Base-by-base conservation (phyloP, 2,113 vertebrate genomes). In the Orientallactaga bullata region DNA sequence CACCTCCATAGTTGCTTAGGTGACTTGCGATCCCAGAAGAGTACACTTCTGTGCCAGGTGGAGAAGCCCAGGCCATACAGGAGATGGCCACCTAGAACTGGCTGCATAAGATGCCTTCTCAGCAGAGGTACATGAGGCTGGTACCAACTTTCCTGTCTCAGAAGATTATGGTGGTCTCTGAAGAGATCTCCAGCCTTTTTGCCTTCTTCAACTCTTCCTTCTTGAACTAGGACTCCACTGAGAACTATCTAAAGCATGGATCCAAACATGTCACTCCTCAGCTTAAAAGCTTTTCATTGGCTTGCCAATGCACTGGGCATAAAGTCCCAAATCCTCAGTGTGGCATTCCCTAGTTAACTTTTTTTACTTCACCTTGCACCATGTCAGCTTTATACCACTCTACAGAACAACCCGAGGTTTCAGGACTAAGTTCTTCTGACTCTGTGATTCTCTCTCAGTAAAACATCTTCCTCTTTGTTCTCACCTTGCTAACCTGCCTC, bases 161-260 rank as follows among this genome's bases (percentile, higher is more conserved):
- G 79, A 47, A 35, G 60, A 32, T n/a, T 39, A 51, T 13, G 13
- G 20, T 26, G n/a, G 30, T 60, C 79, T 93, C 94, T 63, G 20
- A 63, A 39, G 30, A 85, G 39, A 42, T 76, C 42, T 55, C 78
- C 20, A 91, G 55, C 7, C 71, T 47, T 72, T 77, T 26, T 30
- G 32, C 35, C 60, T 20, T 65, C 66, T 55, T 61, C 28, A 73
- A 21, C 13, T 66, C 69, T 72, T 71, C 30, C n/a, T 18, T 89
- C 65, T 65, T 82, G 21, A 63, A 78, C 21, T 73, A 42, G 71
- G 28, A 73, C 37, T 77, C 68, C 74, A 32, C 26, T 35, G 47
- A 94, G 20, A 91, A 17, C 12, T 32, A 72, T 85, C 63, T 61
- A 66, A 89, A 93, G 65, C 88, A 87, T 3, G 51, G 42, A 90